These are phyloP conservation scores for Ahaetulla prasina DNA, from an alignment of 2,113 vertebrate species.

Conservation along the genomic window DNA sequence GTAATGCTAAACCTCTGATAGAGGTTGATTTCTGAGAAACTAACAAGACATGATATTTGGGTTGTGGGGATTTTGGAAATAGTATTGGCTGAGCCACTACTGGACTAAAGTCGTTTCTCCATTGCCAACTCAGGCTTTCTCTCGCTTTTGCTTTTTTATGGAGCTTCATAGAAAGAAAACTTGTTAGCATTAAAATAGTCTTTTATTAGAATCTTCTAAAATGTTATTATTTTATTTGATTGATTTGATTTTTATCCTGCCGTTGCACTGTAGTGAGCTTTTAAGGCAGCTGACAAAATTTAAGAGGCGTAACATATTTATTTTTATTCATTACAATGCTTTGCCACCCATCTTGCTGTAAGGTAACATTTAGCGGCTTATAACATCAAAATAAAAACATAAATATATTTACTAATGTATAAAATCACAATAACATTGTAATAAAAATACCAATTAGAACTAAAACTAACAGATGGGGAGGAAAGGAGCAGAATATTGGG, in stretches of 20 bases:
- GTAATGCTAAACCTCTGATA: background rate
- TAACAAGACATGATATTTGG: background rate
- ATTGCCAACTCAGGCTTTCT: background rate
- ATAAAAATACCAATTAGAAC: background rate
- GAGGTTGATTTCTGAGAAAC: background rate
- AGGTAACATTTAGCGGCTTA: too few relatives aligned
- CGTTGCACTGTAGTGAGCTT: background rate
- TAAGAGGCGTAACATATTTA: background rate
- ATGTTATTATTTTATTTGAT: background rate
- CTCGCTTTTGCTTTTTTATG: background rate
- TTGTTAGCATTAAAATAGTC: background rate
- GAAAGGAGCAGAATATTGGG: background rate
- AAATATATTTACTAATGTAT: too few relatives aligned
- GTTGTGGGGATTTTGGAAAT: background rate
- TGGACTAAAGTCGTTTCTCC: background rate
- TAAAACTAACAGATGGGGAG: background rate
- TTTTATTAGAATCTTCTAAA: background rate
- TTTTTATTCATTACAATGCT: too few relatives aligned
- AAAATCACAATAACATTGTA: too few relatives aligned
- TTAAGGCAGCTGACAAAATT: background rate
- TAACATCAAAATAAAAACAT: too few relatives aligned
- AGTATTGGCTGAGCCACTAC: background rate
- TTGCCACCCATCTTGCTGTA: too few relatives aligned
- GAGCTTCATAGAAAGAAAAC: background rate
- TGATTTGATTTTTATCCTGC: background rate